Evolutionary conservation across 2,797 vertebrate species (phyloP).

Genomic region (Cottoperca gobio): DNA sequence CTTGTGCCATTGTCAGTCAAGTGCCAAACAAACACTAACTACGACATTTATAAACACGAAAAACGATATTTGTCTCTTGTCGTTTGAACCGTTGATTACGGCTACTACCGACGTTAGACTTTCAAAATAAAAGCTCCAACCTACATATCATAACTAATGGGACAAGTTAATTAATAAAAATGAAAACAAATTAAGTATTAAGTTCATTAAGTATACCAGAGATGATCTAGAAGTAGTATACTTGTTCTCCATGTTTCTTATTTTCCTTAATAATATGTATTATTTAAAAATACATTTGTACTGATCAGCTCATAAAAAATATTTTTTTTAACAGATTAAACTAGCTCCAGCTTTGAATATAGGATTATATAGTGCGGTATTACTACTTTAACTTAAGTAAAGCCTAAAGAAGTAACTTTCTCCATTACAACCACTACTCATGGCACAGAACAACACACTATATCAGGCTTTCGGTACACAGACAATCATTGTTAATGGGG

Average conservation of each 20-base stretch:
- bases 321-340: background rate
- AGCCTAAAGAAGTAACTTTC: background rate
- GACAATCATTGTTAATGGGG: background rate
- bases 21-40: background rate
- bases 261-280: too few relatives aligned
- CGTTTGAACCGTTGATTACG: too few relatives aligned
- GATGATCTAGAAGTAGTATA: too few relatives aligned
- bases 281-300: too few relatives aligned
- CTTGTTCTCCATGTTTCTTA: too few relatives aligned
- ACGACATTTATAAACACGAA: too few relatives aligned
- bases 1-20: background rate
- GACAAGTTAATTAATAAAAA: too few relatives aligned
- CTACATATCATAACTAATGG: fast-evolving
- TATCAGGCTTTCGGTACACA: background rate
- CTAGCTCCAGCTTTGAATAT: background rate
- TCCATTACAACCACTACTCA: background rate
- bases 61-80: too few relatives aligned
- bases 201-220: too few relatives aligned
- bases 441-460: background rate
- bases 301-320: background rate
- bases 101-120: background rate
- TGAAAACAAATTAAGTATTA: too few relatives aligned
- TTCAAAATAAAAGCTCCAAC: slow-evolving; percentile 38
- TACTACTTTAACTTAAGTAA: background rate
- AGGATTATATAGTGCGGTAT: background rate